Conservation (phyloP, 1,140 invertebrate genomes). For the Brachionus calyciflorus region DNA sequence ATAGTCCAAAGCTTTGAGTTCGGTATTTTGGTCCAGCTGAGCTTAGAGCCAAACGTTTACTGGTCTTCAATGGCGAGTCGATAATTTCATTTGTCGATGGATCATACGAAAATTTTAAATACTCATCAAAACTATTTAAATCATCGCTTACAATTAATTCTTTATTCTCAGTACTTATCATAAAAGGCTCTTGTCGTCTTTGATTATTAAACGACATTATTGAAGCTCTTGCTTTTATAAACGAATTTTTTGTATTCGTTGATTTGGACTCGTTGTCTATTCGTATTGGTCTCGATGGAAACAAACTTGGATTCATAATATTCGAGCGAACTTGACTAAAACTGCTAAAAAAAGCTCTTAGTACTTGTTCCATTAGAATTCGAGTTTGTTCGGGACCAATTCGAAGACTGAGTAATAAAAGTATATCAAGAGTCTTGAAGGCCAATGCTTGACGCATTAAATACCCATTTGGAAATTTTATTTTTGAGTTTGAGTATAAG, state of each 20-base stretch:
- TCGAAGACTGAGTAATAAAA: conserved; percentile 74
- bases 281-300: background rate
- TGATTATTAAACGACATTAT: conserved; percentile 37
- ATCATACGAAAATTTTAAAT: conserved; percentile 40
- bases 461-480: conserved; percentile 74
- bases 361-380: conserved; percentile 70
- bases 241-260: background rate
- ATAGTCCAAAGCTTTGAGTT: conserved; percentile 22
- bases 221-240: conserved; percentile 7
- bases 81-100: background rate
- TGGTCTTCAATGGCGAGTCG: background rate
- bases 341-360: conserved; percentile 76
- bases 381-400: conserved; percentile 80
- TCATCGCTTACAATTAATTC: background rate
- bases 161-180: background rate
- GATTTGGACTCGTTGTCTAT: background rate
- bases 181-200: background rate
- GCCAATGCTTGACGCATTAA: conserved; percentile 71
- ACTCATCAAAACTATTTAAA: conserved; percentile 21
- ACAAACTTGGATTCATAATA: conserved; percentile 11
- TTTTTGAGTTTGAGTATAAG: conserved; percentile 66
- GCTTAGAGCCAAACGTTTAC: background rate
- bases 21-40: background rate
- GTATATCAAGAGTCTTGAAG: conserved; percentile 74
- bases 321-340: conserved; percentile 65